Percentiles rank a stretch among this genome's conserved stretches.
phyloP scores from a whole-genome alignment of 1,140 invertebrate genomes.

The Triops cancriformis region DNA sequence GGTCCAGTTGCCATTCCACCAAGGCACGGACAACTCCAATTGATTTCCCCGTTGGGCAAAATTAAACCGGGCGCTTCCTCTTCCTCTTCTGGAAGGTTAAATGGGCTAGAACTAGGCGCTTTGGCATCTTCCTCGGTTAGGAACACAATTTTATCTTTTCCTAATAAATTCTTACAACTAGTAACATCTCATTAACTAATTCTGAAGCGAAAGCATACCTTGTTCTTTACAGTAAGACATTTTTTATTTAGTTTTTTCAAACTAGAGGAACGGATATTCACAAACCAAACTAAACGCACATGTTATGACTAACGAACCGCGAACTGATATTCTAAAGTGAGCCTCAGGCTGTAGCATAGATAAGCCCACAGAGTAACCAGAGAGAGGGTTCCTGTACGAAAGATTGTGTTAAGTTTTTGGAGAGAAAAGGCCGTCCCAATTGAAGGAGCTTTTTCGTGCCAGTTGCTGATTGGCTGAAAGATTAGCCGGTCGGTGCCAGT shows the following conservation, averaged over 20 bases:
- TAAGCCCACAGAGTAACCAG: too few species aligned
- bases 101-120: constrained; percentile 56
- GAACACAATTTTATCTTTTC: constrained; percentile 79
- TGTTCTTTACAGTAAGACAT: constrained; percentile 28
- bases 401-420: too few species aligned
- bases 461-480: too few species aligned
- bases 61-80: constrained; percentile 71
- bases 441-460: too few species aligned
- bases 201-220: constrained; percentile 22
- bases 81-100: constrained; percentile 51
- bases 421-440: too few species aligned
- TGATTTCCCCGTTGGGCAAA: constrained; percentile 79
- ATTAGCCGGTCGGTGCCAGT: too few species aligned
- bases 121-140: constrained; percentile 63
- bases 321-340: neutral
- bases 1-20: constrained; percentile 92
- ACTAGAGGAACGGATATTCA: neutral
- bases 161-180: constrained; percentile 36
- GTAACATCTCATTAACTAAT: neutral
- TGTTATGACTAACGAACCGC: neutral
- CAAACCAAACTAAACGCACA: neutral
- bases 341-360: too few species aligned
- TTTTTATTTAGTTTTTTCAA: neutral
- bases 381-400: too few species aligned
- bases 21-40: constrained; percentile 94